Evolutionary conservation across 2,888 invertebrate species (phyloP), one percentile per base, ranked within the genome.

Genomic region (Galerucella pusilla): DNA sequence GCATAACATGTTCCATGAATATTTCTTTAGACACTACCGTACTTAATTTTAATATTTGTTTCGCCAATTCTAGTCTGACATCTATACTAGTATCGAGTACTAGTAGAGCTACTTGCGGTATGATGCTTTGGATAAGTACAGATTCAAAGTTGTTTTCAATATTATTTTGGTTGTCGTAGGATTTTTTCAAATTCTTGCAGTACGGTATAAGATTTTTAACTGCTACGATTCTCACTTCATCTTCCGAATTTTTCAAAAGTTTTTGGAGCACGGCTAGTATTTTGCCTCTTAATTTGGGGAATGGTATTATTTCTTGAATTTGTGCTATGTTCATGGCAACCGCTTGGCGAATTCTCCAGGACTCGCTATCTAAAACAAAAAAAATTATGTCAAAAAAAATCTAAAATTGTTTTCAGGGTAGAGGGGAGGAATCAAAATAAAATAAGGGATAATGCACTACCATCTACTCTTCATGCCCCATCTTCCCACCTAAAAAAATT

Each of bases 331-430:
- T 78, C 45, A 67, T 75, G 7, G 86, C 85, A 10, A 86, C 73
- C 69, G 80, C 78, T 71, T 85, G 85, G 9, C 85, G 81, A 3
- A 85, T 80, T 74, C 81, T 83, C 86, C 86, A 87, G 0, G 86
- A 86, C 7, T 75, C 46, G 66, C 84, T 84, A 61, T 78, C 85
- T 86, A 68, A 57, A 85, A 81, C 73, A 61, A 68, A 60, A 70
- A 25, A 66, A 10, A 59, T 0, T 20, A 42, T 42, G 7, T 42
- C 35, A 42, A 42, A 42, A 35, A 35, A 42, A 42, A 42, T 42
- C 35, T 42, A 42, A 42, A 35, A 35, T 5, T 0, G 5, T 35
- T 35, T 35, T 5, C 5, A 35, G 35, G 35, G 6, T 35, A 35
- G 35, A 35, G 35, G 5, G 35, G 35, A 5, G 35, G 0, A 35